A percentile compares a stretch with the other conserved stretches of the same genome.
These are phyloP conservation scores for Merluccius polli DNA, from an alignment of 2,797 vertebrate genomes.

Conservation along the genomic window DNA sequence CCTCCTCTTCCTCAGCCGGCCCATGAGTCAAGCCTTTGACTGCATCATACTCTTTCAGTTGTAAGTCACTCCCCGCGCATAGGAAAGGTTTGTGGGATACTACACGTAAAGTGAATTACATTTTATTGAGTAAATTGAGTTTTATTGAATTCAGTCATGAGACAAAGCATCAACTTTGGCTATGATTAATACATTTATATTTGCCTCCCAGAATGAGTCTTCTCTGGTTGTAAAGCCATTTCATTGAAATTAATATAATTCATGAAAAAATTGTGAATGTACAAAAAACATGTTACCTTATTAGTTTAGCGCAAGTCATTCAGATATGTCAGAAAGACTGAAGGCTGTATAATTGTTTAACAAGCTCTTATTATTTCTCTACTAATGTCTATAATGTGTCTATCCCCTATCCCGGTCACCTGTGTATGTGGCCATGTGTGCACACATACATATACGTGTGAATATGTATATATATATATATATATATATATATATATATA, in stretches of 20 bases:
- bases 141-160: constrained; percentile 3
- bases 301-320: neutral
- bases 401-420: neutral
- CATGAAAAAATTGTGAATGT: neutral
- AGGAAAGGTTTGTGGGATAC: neutral
- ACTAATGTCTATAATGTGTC: neutral
- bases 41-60: constrained; percentile 72
- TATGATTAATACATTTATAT: neutral
- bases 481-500: neutral
- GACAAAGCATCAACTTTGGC: neutral
- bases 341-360: neutral
- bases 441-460: neutral
- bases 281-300: neutral
- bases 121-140: neutral
- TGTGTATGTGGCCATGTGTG: neutral
- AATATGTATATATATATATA: neutral
- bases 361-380: neutral
- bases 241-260: neutral
- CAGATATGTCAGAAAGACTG: neutral
- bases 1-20: constrained; percentile 64
- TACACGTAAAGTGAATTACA: neutral
- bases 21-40: constrained; percentile 67
- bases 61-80: constrained; percentile 54
- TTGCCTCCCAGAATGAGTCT: neutral
- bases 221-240: neutral